Percentiles rank a stretch among this genome's conserved stretches.
phyloP scores from a whole-genome alignment of 2,888 invertebrate genomes.

The Gastracanthus pulcherrimus region DNA sequence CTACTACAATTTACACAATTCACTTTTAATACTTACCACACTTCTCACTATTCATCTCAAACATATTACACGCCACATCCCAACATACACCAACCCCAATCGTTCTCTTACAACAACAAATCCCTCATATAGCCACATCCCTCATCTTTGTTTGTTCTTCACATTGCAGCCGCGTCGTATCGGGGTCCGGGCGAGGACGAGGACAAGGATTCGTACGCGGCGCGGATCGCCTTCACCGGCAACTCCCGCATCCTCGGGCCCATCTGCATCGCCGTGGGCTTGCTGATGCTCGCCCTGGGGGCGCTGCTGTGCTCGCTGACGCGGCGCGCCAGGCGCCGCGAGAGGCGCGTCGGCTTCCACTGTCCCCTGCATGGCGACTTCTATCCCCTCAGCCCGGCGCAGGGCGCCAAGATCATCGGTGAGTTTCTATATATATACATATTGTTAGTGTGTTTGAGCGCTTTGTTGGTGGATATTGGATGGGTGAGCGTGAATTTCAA shows the following conservation, averaged over 20 bases:
- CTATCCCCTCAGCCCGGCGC: conserved; percentile 85
- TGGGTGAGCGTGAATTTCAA: too few species aligned
- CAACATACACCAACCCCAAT: too few species aligned
- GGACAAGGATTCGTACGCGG: conserved; percentile 85
- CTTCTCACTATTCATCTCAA: too few species aligned
- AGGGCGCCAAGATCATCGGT: conserved; percentile 73
- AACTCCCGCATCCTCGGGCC: conserved; percentile 87
- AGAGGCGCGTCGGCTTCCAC: conserved; percentile 86
- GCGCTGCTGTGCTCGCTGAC: conserved; percentile 84
- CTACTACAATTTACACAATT: too few species aligned
- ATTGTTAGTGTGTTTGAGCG: too few species aligned
- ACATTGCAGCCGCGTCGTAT: conserved; percentile 82
- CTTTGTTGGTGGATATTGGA: too few species aligned
- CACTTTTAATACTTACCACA: too few species aligned
- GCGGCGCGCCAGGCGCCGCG: conserved; percentile 83
- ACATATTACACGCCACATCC: too few species aligned
- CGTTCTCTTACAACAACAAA: too few species aligned
- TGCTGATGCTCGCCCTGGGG: conserved; percentile 84
- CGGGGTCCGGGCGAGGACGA: conserved; percentile 86
- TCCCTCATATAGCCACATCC: too few species aligned
- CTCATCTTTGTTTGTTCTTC: too few species aligned
- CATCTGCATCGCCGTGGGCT: conserved; percentile 86
- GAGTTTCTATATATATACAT: too few species aligned
- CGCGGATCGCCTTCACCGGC: conserved; percentile 86
- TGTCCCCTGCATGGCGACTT: conserved; percentile 89